phyloP scores from a whole-genome alignment of 2,113 vertebrate species.

The Sinocyclocheilus maitianheensis region DNA sequence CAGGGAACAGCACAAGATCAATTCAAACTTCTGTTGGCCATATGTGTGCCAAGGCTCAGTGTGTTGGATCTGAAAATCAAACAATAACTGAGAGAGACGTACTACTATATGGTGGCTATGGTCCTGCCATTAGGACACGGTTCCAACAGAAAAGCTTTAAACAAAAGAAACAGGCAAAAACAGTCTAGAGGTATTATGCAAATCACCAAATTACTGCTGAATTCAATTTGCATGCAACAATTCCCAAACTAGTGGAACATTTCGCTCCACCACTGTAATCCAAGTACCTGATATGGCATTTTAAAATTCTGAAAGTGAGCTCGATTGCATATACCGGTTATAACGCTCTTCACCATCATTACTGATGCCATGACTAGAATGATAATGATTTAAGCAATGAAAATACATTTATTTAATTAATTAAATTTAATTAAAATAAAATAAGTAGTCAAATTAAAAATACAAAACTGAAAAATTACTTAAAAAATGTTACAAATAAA shows the following conservation, averaged over 20 bases:
- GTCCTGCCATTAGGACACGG: not conserved
- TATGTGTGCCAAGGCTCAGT: not conserved
- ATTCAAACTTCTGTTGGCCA: not conserved
- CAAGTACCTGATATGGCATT: not conserved
- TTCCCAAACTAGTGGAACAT: not conserved
- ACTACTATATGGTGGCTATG: not conserved
- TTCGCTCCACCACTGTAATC: not conserved
- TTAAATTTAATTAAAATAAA: not conserved
- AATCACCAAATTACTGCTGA: not conserved
- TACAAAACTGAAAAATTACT: no score
- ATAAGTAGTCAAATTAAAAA: not conserved
- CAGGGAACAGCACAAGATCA: not conserved
- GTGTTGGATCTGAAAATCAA: not conserved
- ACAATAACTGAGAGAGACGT: not conserved
- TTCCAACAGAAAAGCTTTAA: not conserved
- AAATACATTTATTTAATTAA: not conserved
- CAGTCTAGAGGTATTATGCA: not conserved
- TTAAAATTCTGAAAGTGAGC: not conserved
- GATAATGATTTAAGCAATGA: no score
- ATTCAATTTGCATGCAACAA: not conserved
- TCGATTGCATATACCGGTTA: not conserved
- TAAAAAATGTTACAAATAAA: no score
- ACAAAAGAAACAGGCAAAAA: not conserved
- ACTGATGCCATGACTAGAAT: not conserved
- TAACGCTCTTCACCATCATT: no score